Percentiles rank a stretch among this genome's conserved stretches.
phyloP scores from a whole-genome alignment of 2,797 vertebrate species.

The Enteromius fasciolatus region DNA sequence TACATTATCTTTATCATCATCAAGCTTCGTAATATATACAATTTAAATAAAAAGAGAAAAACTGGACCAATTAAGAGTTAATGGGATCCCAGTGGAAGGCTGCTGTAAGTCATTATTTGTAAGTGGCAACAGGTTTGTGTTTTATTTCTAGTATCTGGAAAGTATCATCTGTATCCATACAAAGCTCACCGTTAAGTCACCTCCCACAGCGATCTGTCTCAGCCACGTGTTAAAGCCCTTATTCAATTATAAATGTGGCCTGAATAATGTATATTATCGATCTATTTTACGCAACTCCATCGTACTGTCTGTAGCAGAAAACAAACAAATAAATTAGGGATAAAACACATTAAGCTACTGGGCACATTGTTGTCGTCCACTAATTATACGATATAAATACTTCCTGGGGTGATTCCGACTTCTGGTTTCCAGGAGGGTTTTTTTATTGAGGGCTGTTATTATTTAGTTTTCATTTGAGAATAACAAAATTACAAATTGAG shows the following conservation, averaged over 20 bases:
- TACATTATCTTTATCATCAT: conserved; percentile 17
- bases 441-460: neutral
- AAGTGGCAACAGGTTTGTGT: conserved; percentile 47
- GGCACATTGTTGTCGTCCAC: conserved; percentile 42
- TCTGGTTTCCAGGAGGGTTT: neutral
- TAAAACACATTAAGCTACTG: conserved; percentile 35
- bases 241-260: conserved; percentile 59
- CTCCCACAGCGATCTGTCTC: conserved; percentile 39
- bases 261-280: conserved; percentile 61
- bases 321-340: conserved; percentile 45
- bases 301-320: conserved; percentile 34
- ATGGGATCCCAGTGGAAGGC: conserved; percentile 50
- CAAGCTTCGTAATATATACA: neutral
- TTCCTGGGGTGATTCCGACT: neutral
- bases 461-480: conserved; percentile 9
- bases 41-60: conserved; percentile 55
- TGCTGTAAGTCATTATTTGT: conserved; percentile 45
- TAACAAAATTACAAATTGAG: neutral
- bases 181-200: conserved; percentile 27
- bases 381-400: neutral
- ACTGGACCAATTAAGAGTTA: conserved; percentile 57
- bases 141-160: conserved; percentile 42
- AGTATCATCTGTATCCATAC: conserved; percentile 39
- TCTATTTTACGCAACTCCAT: conserved; percentile 49
- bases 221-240: conserved; percentile 53